Evolutionary conservation across 2,888 invertebrate genomes (phyloP), one percentile per base, ranked within the genome.

Genomic region (Pollenia amentaria): DNA sequence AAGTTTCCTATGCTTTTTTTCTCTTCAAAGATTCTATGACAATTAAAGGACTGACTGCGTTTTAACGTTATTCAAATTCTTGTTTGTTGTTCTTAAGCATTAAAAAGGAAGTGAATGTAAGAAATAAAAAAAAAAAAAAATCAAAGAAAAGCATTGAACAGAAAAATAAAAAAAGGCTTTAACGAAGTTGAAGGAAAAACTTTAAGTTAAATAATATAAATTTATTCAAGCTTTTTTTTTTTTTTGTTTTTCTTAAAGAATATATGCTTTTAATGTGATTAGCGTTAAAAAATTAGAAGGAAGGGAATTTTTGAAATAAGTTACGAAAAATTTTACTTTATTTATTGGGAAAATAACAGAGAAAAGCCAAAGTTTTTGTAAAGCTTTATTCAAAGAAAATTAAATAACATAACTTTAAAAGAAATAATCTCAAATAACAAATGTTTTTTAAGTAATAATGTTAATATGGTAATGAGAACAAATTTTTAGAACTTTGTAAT

Each of bases 181-280:
- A 57, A 38, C n/a, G 62, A 70, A 57, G 12, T 51, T 11, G 14
- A 18, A 42, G 10, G 40, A 57, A 80, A 29, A 29, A 79, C 53
- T 84, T 75, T 75, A 78, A 67, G 60, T 55, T 64, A 64, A 72
- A 84, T 73, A 62, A 76, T 73, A 60, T 62, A 78, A 72, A 85
- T 53, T 85, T 82, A 75, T 85, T 85, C 73, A 77, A 82, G 81
- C 81, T 55, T 85, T 82, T 73, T 82, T 85, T 73, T 81, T 73
- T 78, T 79, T 73, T 75, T 60, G 51, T 60, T 29, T 67, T 67
- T 18, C 21, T 42, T 29, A 7, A 65, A 44, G 8, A 44, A 18
- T n/a, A n/a, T 29, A 57, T 57, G 29, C 46, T 73, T 44, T 73
- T 8, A 79, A 79, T 64, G 69, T 46, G 75, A 60, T 80, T 80